Evolutionary conservation across 2,113 vertebrate genomes (phyloP), one percentile per base, ranked within the genome.

Genomic region (Ammodytes dubius): DNA sequence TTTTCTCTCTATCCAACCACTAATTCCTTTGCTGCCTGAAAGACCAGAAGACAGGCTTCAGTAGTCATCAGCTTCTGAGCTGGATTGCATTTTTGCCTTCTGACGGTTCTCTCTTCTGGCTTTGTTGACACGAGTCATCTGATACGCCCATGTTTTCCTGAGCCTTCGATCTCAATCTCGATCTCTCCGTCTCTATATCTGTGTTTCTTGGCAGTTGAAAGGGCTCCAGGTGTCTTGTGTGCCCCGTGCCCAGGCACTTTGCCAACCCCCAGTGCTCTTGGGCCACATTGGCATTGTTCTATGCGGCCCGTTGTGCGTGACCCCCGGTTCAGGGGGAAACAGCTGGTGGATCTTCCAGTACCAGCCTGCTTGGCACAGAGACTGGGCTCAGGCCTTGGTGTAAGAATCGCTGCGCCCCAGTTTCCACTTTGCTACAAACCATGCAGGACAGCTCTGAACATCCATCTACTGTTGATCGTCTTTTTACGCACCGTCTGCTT

Each of bases 341-440:
- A 95, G 93, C 93, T 95, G 95, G 83, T 89, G 87, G 83, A 88
- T 90, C 88, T 83, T 87, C 82, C 82, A 87, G 73, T 80, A 87
- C 83, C 79, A 86, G 85, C 59, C 77, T 79, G 77, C 79, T 88
- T 90, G 92, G 88, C 92, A 91, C 70, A 2, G 39, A 83, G 65
- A 65, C 77, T 14, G 52, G 61, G 13, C 68, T 74, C 70, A 43
- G 71, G 79, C 80, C 76, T 82, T 3, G 13, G 69, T 56, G 52
- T 79, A 49, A 86, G 27, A 79, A 81, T 52, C 7, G 63, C 81
- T 77, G 27, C 12, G 45, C 42, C 63, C 52, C 39, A 45, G 13
- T 59, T 88, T 79, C 73, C 72, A 47, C 75, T 89, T 91, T 86
- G 80, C 88, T 86, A 80, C 70, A 64, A 70, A 71, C 56, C 42